These are phyloP conservation scores for Bilobella aurantiaca DNA, from an alignment of 1,140 invertebrate species.

Conservation along the genomic window DNA sequence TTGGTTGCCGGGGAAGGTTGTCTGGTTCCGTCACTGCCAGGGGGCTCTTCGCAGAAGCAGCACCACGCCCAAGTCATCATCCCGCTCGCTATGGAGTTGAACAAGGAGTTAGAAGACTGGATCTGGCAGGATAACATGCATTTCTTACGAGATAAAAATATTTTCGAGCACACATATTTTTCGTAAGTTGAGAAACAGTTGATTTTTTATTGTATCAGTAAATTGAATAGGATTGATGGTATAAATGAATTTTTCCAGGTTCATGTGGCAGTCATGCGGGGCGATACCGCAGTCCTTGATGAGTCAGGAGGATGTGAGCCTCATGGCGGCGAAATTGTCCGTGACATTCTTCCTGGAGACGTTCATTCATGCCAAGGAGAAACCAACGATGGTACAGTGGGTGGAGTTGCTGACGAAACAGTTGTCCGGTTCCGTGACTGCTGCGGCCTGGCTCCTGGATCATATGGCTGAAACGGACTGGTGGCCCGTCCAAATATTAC, in stretches of 20 bases:
- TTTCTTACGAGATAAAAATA: slow-evolving; percentile 87
- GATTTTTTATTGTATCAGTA: no score
- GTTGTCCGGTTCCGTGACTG: slow-evolving; percentile 78
- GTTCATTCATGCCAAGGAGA: slow-evolving; percentile 92
- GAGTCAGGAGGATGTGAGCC: slow-evolving; percentile 63
- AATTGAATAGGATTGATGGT: no score
- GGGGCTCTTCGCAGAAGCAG: slow-evolving; percentile 30
- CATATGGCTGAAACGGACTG: slow-evolving; percentile 84
- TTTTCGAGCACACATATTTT: slow-evolving; percentile 92
- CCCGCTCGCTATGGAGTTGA: slow-evolving; percentile 50
- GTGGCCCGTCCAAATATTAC: slow-evolving; percentile 89
- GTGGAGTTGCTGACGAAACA: slow-evolving; percentile 88
- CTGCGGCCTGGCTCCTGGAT: slow-evolving; percentile 84
- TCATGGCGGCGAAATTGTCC: slow-evolving; percentile 74
- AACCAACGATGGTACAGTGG: slow-evolving; percentile 94
- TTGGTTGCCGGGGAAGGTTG: slow-evolving; percentile 12
- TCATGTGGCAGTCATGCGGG: slow-evolving; percentile 92
- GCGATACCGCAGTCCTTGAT: slow-evolving; percentile 80
- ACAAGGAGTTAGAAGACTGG: slow-evolving; percentile 73
- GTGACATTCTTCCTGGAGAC: slow-evolving; percentile 92
- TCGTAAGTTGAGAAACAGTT: no score
- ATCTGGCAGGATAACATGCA: slow-evolving; percentile 94
- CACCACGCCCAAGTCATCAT: slow-evolving; percentile 30
- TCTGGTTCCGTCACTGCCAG: slow-evolving; percentile 26
- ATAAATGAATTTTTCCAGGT: slow-evolving; percentile 49